Base-by-base conservation (phyloP, 2,113 vertebrate species). In the Rhabdomys dilectus region DNA sequence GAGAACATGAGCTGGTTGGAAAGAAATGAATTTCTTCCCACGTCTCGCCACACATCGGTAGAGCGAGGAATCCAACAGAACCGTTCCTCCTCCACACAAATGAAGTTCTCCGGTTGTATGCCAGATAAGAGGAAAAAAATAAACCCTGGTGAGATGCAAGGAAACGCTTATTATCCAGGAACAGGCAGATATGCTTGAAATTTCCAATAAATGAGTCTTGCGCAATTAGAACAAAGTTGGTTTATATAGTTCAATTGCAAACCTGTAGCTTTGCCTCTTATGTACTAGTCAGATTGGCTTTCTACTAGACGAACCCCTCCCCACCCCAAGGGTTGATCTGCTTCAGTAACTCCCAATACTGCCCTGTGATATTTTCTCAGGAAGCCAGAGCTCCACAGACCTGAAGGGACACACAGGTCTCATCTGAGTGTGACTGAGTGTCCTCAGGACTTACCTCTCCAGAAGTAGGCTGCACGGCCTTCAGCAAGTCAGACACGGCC, bases 401-500 rank as follows among this genome's bases (percentile, higher is more conserved):
- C 75, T 70, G 45, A 22, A 31, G 34, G 15, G 36, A 62, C 36
- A 22, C 51, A 60, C 9, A 56, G 34, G 2, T 60, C 34, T 45
- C 51, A 9, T 45, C 13, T 56, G 76, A 87, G 24, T 60, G 84
- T 2, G 34, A 60, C 58, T 0, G 0, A 29, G 51, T 9, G 53
- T 15, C 58, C 45, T 39, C 29, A 62, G 31, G 17, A 72, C 98
- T 99, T 94, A 99, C 99, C 99, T 99, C 99, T 97, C 99, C 99
- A 31, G 99, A 99, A 34, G 99, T 99, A 0, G 99, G 99, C 88
- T 99, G 99, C 96, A 99, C 99, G 9, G 99, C 99, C 96, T 99
- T 99, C 88, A 99, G 99, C 93, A 99, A 98, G 96, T 99, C 99
- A 0, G 99, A 99, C 72, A 99, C 99, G 1, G 99, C 99, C 64